Percentiles rank a stretch among this genome's conserved stretches.
phyloP scores from a whole-genome alignment of 2,888 invertebrate genomes.

The Aphidoletes aphidimyza region DNA sequence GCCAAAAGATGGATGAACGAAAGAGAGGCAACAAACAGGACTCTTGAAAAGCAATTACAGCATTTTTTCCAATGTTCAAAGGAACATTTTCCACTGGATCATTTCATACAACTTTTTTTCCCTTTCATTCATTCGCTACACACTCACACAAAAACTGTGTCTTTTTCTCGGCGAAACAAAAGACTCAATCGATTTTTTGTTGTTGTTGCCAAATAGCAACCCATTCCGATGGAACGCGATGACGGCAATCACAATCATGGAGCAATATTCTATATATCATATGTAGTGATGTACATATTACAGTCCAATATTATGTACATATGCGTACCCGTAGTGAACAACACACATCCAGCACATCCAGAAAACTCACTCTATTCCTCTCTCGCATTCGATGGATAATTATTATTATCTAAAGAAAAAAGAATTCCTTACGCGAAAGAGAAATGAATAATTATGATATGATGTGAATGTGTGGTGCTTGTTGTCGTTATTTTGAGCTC shows the following conservation, averaged over 20 bases:
- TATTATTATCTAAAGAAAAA: conserved; percentile 21
- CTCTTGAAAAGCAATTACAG: conserved; percentile 39
- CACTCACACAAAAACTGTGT: no score
- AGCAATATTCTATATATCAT: not conserved
- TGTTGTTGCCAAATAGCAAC: not conserved
- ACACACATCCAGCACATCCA: not conserved
- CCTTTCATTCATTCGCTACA: not conserved
- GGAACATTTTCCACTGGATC: not conserved
- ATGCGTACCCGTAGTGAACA: not conserved
- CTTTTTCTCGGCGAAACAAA: not conserved
- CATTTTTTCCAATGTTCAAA: conserved; percentile 3
- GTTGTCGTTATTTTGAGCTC: not conserved
- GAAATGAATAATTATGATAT: conserved; percentile 21
- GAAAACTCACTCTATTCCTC: not conserved
- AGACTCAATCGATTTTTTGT: conserved; percentile 20
- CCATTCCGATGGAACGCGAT: not conserved
- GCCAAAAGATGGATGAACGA: no score
- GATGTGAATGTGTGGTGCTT: not conserved
- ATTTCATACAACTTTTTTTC: not conserved
- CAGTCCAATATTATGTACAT: conserved; percentile 2
- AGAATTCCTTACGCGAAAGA: conserved; percentile 21
- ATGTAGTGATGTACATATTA: not conserved
- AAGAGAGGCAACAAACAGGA: not conserved
- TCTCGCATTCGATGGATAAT: conserved; percentile 7
- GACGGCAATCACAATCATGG: not conserved